Evolutionary conservation across 2,888 invertebrate genomes (phyloP), one percentile per base, ranked within the genome.

Genomic region (Seira musarum): DNA sequence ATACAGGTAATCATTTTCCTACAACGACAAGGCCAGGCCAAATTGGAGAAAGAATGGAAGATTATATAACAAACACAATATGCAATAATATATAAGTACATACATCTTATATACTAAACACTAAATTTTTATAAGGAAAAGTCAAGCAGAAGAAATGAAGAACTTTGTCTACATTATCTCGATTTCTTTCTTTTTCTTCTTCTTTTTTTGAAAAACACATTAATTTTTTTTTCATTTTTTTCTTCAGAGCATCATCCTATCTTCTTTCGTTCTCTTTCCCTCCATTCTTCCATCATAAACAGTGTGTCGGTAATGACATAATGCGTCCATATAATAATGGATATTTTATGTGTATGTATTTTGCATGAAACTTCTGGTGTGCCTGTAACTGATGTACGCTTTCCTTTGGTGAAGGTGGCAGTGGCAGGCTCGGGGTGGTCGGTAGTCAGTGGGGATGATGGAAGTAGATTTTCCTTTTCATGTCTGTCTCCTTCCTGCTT

Each of bases 1-100:
- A 49, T 22, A 67, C 67, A 67, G 67, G 67, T 67, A 67, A 67
- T 67, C 67, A 21, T 67, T 40, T 40, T 49, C 49, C 49, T 49
- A 49, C 49, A 49, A 30, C 30, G 30, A 30, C 30, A 30, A 30
- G 30, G 3, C 49, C 3, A 49, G 49, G 6, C 49, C 49, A n/a
- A 49, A 49, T 49, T 30, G 30, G 30, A 8, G 8, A 49, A n/a
- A 49, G 15, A 49, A 49, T n/a, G n/a, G 49, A n/a, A 49, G 49
- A 49, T 49, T 49, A 49, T 49, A 49, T n/a, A n/a, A n/a, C n/a
- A n/a, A n/a, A n/a, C n/a, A n/a, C n/a, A n/a, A n/a, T n/a, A n/a
- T n/a, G n/a, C n/a, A n/a, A n/a, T n/a, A n/a, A n/a, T n/a, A n/a
- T n/a, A n/a, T n/a, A n/a, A n/a, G n/a, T n/a, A n/a, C n/a, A n/a